phyloP scores from a whole-genome alignment of 2,888 invertebrate species.

The Zootermopsis nevadensis region DNA sequence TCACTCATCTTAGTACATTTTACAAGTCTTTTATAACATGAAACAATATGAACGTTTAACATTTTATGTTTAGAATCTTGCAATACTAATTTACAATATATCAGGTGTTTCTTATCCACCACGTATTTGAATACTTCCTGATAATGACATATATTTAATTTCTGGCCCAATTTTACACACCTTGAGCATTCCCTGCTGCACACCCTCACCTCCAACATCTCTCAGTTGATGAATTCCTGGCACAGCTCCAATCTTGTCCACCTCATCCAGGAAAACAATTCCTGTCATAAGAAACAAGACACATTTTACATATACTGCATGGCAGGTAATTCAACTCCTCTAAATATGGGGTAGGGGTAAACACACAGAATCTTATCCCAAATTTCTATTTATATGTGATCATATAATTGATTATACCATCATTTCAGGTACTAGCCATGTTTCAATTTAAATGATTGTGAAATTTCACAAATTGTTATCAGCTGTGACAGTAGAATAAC shows the following conservation, averaged over 20 bases:
- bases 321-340: background rate
- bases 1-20: too few relatives aligned
- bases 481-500: too few relatives aligned
- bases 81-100: too few relatives aligned
- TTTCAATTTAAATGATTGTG: too few relatives aligned
- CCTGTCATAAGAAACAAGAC: constrained; percentile 65
- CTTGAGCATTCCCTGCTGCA: constrained; percentile 96
- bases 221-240: constrained; percentile 93
- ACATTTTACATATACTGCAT: background rate
- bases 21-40: background rate
- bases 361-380: background rate
- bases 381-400: background rate
- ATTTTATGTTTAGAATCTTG: too few relatives aligned
- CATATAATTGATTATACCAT: too few relatives aligned
- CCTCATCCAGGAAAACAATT: constrained; percentile 98
- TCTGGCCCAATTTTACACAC: constrained; percentile 53
- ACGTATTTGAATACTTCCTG: too few relatives aligned
- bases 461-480: too few relatives aligned
- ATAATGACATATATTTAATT: too few relatives aligned
- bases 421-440: too few relatives aligned
- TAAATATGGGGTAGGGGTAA: background rate
- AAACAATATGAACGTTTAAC: background rate
- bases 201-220: constrained; percentile 99
- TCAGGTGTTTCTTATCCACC: too few relatives aligned
- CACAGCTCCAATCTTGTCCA: constrained; percentile 98